Percentiles rank a stretch among this genome's conserved stretches.
These are phyloP conservation scores for Hippoglossus hippoglossus DNA, from an alignment of 2,797 vertebrate species.

Conservation along the genomic window DNA sequence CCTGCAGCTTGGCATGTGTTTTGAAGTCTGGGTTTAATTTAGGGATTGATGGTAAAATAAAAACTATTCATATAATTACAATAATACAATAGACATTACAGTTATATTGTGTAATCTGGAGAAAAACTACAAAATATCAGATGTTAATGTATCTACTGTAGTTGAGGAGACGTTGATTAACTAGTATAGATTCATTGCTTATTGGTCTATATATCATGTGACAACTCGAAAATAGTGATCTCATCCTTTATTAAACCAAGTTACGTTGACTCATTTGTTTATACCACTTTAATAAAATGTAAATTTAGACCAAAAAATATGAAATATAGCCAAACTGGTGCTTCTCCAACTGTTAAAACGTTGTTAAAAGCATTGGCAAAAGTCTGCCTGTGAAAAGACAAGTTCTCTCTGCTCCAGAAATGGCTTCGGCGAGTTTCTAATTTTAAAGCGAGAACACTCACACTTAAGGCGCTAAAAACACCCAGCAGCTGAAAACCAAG, in stretches of 20 bases:
- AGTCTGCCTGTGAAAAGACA: neutral
- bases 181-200: too few relatives aligned
- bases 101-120: neutral
- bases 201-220: too few relatives aligned
- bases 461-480: neutral
- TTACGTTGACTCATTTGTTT: too few relatives aligned
- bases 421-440: neutral
- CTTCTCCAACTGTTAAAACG: too few relatives aligned
- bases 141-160: neutral
- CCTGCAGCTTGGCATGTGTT: conserved; percentile 7
- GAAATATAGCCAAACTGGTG: too few relatives aligned
- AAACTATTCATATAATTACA: neutral
- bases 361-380: neutral
- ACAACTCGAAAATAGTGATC: too few relatives aligned
- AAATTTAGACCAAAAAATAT: too few relatives aligned
- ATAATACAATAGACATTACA: neutral
- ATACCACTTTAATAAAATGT: too few relatives aligned
- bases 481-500: conserved; percentile 9
- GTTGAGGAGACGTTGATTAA: too few relatives aligned
- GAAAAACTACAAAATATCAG: neutral
- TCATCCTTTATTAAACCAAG: too few relatives aligned
- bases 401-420: neutral
- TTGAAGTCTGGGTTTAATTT: neutral
- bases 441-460: conserved; percentile 6
- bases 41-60: neutral